Conservation (phyloP, 1,140 invertebrate species). For the Scaptomyza montana region DNA sequence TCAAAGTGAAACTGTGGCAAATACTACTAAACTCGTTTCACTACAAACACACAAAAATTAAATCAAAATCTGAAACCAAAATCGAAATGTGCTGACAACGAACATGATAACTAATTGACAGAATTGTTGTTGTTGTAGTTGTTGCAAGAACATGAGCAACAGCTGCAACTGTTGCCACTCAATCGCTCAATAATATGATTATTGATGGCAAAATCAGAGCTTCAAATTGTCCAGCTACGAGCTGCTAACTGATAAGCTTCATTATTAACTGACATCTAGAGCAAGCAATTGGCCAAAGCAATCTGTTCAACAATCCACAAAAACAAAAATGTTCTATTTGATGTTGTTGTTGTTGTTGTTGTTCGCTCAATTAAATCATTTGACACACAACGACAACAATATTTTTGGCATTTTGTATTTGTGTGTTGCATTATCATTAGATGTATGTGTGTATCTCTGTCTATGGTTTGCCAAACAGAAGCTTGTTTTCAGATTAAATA, state of each 20-base stretch:
- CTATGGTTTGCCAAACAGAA: not conserved
- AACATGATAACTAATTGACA: slow-evolving; percentile 81
- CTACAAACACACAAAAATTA: slow-evolving; percentile 59
- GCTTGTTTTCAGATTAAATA: not conserved
- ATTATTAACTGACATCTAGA: slow-evolving; percentile 34
- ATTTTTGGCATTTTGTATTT: not conserved
- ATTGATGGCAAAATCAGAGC: slow-evolving; percentile 19
- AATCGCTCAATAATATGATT: slow-evolving; percentile 21
- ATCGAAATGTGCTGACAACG: slow-evolving; percentile 69
- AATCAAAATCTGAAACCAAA: slow-evolving; percentile 73
- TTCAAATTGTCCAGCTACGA: not conserved
- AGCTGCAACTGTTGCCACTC: slow-evolving; percentile 39
- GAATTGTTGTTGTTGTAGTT: slow-evolving; percentile 48
- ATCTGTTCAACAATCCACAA: slow-evolving; percentile 52
- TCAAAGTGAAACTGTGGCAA: not conserved
- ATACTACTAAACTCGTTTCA: slow-evolving; percentile 21
- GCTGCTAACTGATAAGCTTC: slow-evolving; percentile 49
- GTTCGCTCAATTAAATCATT: slow-evolving; percentile 33
- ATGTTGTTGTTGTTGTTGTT: slow-evolving; percentile 1
- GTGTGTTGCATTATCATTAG: not conserved
- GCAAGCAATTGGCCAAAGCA: slow-evolving; percentile 47
- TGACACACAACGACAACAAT: slow-evolving; percentile 9
- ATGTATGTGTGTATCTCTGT: not conserved
- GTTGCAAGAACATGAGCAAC: not conserved
- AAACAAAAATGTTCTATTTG: slow-evolving; percentile 33